Percentiles rank a stretch among this genome's conserved stretches.
These are phyloP conservation scores for Crotalus tigris DNA, from an alignment of 2,113 vertebrate genomes.

Conservation along the genomic window DNA sequence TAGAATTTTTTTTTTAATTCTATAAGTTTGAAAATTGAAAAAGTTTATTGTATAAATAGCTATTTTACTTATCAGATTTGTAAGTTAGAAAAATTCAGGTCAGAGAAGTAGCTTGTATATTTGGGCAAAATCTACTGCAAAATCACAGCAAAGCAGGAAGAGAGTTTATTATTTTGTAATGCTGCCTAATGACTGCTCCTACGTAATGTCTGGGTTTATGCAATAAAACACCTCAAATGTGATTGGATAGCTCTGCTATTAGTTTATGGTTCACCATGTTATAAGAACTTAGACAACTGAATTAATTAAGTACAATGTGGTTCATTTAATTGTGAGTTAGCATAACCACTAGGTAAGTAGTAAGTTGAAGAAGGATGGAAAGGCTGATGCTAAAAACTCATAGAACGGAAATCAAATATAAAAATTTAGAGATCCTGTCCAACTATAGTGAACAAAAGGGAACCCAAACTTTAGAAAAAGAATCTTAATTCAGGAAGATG, in stretches of 20 bases:
- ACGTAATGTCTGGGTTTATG: background rate
- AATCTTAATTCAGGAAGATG: background rate
- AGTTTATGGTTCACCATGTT: background rate
- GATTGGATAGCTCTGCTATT: background rate
- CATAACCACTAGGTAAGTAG: background rate
- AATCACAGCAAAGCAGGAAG: background rate
- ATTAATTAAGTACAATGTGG: background rate
- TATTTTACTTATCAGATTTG: background rate
- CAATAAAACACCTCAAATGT: background rate
- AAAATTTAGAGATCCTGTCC: background rate
- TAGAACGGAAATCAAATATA: background rate
- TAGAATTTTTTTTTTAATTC: background rate
- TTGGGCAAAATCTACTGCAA: background rate
- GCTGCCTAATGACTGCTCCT: background rate
- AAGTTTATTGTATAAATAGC: background rate
- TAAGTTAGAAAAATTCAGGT: background rate
- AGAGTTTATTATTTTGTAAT: background rate
- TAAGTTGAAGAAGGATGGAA: background rate
- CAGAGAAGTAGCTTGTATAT: background rate
- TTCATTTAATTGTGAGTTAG: background rate
- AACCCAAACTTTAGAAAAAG: background rate
- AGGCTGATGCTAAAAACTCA: background rate
- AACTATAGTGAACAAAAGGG: background rate
- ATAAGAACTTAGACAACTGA: background rate
- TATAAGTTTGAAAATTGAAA: background rate